These are phyloP conservation scores for Ferdinandea cuprea DNA, from an alignment of 2,888 invertebrate species.

Conservation along the genomic window DNA sequence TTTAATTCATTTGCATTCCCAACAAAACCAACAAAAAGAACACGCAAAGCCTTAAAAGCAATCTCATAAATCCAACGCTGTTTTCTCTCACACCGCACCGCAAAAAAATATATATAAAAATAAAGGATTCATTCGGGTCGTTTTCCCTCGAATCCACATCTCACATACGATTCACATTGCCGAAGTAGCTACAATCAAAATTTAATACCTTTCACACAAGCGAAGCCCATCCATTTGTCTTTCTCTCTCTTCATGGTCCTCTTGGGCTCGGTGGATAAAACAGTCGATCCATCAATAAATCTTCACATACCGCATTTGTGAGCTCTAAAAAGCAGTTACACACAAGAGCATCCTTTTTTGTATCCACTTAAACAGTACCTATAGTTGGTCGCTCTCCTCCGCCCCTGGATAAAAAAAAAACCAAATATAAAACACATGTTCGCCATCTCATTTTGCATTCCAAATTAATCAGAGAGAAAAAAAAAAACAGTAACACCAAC, in stretches of 20 bases:
- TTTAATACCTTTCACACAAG: constrained; percentile 43
- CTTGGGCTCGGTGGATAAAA: not conserved
- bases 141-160: not conserved
- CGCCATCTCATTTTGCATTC: constrained; percentile 12
- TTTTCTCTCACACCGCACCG: not conserved
- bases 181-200: not conserved
- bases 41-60: constrained; percentile 16
- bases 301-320: constrained; percentile 57
- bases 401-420: too few species aligned
- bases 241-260: constrained; percentile 24
- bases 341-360: not conserved
- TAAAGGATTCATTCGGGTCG: constrained; percentile 12
- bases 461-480: not conserved
- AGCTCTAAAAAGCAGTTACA: constrained; percentile 22
- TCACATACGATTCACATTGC: not conserved
- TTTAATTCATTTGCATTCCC: constrained; percentile 57
- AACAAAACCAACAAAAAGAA: constrained; percentile 22
- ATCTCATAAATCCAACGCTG: constrained; percentile 16
- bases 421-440: constrained; percentile 9
- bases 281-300: constrained; percentile 60
- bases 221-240: constrained; percentile 61
- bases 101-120: too few species aligned
- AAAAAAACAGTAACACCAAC: not conserved
- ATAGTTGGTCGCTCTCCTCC: too few species aligned
- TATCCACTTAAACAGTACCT: too few species aligned